These are phyloP conservation scores for Platyscapa corneri DNA, from an alignment of 1,140 invertebrate species.

Conservation along the genomic window DNA sequence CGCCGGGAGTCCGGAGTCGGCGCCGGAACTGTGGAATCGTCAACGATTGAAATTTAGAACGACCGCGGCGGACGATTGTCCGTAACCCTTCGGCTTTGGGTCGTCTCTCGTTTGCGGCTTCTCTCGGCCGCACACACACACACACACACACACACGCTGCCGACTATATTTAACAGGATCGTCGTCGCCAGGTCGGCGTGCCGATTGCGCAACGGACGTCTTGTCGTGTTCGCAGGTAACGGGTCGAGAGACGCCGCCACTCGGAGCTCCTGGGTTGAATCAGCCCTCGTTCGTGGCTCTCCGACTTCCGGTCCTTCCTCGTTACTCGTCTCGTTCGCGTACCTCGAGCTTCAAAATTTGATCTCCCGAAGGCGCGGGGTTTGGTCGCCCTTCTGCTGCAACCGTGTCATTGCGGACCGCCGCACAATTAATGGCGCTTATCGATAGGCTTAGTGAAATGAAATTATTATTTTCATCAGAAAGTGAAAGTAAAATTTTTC, in stretches of 20 bases:
- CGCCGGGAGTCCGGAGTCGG: background rate
- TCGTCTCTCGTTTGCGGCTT: too few species aligned
- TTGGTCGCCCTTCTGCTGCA: background rate
- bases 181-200: background rate
- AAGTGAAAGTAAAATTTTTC: slow-evolving; percentile 7
- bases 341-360: background rate
- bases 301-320: slow-evolving; percentile 1
- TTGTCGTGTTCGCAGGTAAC: slow-evolving; percentile 43
- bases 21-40: background rate
- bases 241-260: background rate
- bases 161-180: slow-evolving; percentile 48
- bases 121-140: too few species aligned
- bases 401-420: background rate
- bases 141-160: too few species aligned
- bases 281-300: background rate
- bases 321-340: background rate
- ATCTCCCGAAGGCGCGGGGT: too few species aligned
- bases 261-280: too few species aligned
- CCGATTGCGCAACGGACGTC: slow-evolving; percentile 24
- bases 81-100: background rate
- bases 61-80: background rate
- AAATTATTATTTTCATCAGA: slow-evolving; percentile 15
- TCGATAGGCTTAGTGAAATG: background rate
- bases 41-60: slow-evolving; percentile 11
- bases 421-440: background rate